Evolutionary conservation across 1,140 invertebrate genomes (phyloP).

Genomic region (Rhopalosiphum maidis): DNA sequence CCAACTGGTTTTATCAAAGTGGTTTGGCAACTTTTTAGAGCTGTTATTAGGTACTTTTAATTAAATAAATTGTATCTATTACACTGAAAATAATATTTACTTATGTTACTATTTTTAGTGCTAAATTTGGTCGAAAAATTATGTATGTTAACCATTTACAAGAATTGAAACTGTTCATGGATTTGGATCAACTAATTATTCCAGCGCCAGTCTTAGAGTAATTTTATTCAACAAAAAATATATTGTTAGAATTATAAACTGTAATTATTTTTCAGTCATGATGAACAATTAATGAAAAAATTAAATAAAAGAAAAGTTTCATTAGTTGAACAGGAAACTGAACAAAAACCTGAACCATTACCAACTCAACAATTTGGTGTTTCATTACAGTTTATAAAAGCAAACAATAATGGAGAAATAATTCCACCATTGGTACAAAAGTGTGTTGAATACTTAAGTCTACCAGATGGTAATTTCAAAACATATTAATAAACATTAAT

Average conservation of each 20-base stretch:
- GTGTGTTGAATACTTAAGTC: constrained; percentile 87
- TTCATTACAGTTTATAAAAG: constrained; percentile 87
- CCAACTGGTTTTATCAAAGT: constrained; percentile 97
- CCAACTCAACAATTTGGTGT: constrained; percentile 93
- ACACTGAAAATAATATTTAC: neutral
- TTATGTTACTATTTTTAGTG: constrained; percentile 68
- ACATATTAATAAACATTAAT: neutral
- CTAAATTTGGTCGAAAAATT: constrained; percentile 95
- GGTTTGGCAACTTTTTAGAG: constrained; percentile 94
- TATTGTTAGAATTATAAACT: neutral
- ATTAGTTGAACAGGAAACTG: constrained; percentile 20
- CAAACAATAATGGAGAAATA: constrained; percentile 77
- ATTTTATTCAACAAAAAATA: constrained; percentile 61
- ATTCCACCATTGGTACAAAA: constrained; percentile 90
- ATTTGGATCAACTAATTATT: constrained; percentile 90
- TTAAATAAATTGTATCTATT: neutral
- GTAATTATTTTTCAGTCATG: constrained; percentile 69
- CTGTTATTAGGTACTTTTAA: constrained; percentile 79
- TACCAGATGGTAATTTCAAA: constrained; percentile 76
- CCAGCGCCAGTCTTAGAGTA: constrained; percentile 89
- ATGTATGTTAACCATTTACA: constrained; percentile 96
- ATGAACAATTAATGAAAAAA: constrained; percentile 73
- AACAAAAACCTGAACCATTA: constrained; percentile 65
- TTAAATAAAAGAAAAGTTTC: constrained; percentile 61
- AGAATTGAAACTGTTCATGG: constrained; percentile 86